phyloP scores from a whole-genome alignment of 2,797 vertebrate genomes.

The Prionace glauca region DNA sequence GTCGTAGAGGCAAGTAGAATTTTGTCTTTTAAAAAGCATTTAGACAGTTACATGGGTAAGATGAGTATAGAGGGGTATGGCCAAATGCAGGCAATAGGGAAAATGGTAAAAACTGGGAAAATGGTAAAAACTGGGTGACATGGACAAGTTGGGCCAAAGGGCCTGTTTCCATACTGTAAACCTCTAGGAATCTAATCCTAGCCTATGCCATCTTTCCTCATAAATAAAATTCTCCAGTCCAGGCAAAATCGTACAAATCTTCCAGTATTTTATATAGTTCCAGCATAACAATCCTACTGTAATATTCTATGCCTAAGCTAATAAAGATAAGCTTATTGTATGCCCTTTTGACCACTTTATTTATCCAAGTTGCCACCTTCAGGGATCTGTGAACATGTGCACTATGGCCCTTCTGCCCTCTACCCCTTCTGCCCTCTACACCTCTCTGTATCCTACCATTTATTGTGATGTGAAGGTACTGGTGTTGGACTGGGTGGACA shows the following conservation, averaged over 20 bases:
- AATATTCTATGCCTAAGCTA: neutral
- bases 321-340: neutral
- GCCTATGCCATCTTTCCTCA: neutral
- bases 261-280: neutral
- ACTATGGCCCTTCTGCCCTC: neutral
- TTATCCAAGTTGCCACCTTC: neutral
- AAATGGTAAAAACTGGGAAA: too few species aligned
- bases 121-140: too few species aligned
- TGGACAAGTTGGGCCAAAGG: too few species aligned
- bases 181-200: neutral
- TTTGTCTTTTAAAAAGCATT: too few species aligned
- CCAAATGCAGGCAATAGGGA: too few species aligned
- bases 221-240: neutral
- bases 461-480: neutral
- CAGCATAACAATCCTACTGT: neutral
- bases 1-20: too few species aligned
- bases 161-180: too few species aligned
- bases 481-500: too few species aligned
- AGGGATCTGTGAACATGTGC: too few species aligned
- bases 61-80: too few species aligned
- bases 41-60: too few species aligned
- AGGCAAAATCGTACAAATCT: neutral
- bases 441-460: neutral
- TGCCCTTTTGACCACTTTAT: neutral
- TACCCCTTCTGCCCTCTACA: too few species aligned